Conservation (phyloP, 2,888 invertebrate species). For the Amaurobius ferox region DNA sequence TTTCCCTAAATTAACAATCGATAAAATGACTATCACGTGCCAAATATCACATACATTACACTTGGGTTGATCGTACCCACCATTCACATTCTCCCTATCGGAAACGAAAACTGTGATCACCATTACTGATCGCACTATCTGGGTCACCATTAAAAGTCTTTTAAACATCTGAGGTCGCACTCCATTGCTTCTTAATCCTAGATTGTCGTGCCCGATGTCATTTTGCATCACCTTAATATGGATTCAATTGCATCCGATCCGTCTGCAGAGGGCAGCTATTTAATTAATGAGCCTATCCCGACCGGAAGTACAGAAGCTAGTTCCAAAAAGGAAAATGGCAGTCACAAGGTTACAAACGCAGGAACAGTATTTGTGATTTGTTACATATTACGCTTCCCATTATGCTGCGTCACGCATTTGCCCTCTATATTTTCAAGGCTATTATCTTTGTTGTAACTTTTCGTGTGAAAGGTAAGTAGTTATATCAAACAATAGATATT, state of each 20-base stretch:
- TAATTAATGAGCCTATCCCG: neutral
- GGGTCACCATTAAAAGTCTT: neutral
- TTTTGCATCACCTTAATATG: neutral
- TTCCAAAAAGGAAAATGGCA: neutral
- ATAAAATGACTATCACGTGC: no score
- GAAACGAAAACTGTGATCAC: neutral
- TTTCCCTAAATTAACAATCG: no score
- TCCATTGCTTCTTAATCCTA: neutral
- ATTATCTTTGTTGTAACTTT: neutral
- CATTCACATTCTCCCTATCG: neutral
- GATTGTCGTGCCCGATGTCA: neutral
- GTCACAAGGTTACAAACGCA: neutral
- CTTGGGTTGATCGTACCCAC: no score
- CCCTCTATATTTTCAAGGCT: neutral
- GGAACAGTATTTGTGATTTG: neutral
- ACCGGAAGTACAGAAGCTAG: neutral
- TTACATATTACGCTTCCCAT: neutral
- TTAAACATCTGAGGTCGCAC: neutral
- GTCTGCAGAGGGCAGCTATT: neutral
- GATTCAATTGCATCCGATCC: constrained; percentile 14
- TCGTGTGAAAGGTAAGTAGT: no score
- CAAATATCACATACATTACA: no score
- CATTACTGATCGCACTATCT: neutral
- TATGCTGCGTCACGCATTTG: neutral
- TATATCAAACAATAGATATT: no score